phyloP scores from a whole-genome alignment of 64 coral and sea anemone genomes.

The Stylophora pistillata region DNA sequence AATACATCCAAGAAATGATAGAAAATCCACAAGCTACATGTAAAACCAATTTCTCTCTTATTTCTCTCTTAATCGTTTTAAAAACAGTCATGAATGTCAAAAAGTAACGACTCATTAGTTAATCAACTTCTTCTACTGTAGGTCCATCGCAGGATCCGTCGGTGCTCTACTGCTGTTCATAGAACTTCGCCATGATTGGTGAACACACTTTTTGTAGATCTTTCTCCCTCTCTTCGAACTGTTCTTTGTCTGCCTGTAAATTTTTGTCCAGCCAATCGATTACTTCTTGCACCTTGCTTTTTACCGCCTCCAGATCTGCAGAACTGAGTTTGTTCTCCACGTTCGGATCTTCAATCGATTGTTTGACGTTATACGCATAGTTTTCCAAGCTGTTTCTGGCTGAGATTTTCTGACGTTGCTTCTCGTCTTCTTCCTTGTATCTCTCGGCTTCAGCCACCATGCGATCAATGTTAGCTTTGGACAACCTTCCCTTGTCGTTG shows the following conservation, averaged over 20 bases:
- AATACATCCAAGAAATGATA: too few species aligned
- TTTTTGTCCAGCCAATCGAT: slow-evolving; percentile 65
- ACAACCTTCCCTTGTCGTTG: slow-evolving; percentile 75
- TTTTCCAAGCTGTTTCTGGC: slow-evolving; percentile 78
- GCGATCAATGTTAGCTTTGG: slow-evolving; percentile 72
- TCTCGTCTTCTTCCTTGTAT: slow-evolving; percentile 76
- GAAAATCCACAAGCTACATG: too few species aligned
- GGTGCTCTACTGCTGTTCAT: slow-evolving; percentile 28
- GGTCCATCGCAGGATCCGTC: slow-evolving; percentile 6
- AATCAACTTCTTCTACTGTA: background rate
- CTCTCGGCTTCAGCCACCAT: slow-evolving; percentile 76
- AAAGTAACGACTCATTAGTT: too few species aligned
- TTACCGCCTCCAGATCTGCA: slow-evolving; percentile 51
- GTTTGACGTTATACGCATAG: slow-evolving; percentile 67
- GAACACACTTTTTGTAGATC: slow-evolving; percentile 74
- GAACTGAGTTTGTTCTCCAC: slow-evolving; percentile 39
- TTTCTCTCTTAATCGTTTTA: too few species aligned
- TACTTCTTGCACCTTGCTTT: slow-evolving; percentile 54
- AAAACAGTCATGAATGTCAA: too few species aligned
- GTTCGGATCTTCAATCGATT: slow-evolving; percentile 52
- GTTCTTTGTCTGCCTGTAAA: slow-evolving; percentile 62
- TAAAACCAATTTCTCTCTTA: too few species aligned
- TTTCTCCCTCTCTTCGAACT: slow-evolving; percentile 65
- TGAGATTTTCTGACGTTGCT: slow-evolving; percentile 49
- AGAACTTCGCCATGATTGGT: slow-evolving; percentile 77